These are phyloP conservation scores for Caradrina clavipalpis DNA, from an alignment of 2,888 invertebrate genomes.

Conservation along the genomic window DNA sequence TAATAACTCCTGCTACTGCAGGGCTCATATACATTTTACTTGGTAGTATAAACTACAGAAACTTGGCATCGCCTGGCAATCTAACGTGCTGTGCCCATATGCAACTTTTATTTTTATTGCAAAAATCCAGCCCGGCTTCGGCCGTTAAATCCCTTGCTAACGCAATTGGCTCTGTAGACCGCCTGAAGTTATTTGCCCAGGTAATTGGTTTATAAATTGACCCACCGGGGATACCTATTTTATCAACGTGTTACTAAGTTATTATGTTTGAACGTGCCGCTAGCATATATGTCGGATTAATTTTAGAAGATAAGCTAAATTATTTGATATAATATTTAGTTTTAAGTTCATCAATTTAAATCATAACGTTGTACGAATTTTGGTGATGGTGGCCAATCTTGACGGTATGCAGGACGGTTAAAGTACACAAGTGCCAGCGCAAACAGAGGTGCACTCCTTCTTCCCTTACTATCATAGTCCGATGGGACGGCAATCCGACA, in stretches of 20 bases:
- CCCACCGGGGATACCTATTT: slow-evolving; percentile 16
- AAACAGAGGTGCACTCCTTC: too few species aligned
- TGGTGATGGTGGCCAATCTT: too few species aligned
- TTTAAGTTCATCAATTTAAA: too few species aligned
- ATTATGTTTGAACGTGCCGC: neutral
- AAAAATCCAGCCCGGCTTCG: slow-evolving; percentile 7
- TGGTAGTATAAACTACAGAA: slow-evolving; percentile 23
- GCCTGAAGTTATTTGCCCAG: slow-evolving; percentile 26
- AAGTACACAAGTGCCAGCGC: too few species aligned
- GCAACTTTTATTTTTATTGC: slow-evolving; percentile 36
- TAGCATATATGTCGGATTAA: neutral
- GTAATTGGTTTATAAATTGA: slow-evolving; percentile 28
- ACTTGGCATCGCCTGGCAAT: slow-evolving; percentile 6
- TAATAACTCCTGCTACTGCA: neutral
- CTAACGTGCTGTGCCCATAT: slow-evolving; percentile 3
- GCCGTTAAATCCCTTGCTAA: slow-evolving; percentile 38
- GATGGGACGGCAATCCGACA: too few species aligned
- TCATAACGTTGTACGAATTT: too few species aligned
- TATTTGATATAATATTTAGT: too few species aligned
- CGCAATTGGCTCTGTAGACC: slow-evolving; percentile 29
- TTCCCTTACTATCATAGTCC: too few species aligned
- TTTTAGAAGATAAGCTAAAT: too few species aligned
- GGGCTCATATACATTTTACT: slow-evolving; percentile 17
- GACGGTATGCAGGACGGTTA: too few species aligned
- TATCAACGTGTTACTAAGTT: neutral